Evolutionary conservation across 2,113 vertebrate genomes (phyloP).

Genomic region (Callipepla squamata): DNA sequence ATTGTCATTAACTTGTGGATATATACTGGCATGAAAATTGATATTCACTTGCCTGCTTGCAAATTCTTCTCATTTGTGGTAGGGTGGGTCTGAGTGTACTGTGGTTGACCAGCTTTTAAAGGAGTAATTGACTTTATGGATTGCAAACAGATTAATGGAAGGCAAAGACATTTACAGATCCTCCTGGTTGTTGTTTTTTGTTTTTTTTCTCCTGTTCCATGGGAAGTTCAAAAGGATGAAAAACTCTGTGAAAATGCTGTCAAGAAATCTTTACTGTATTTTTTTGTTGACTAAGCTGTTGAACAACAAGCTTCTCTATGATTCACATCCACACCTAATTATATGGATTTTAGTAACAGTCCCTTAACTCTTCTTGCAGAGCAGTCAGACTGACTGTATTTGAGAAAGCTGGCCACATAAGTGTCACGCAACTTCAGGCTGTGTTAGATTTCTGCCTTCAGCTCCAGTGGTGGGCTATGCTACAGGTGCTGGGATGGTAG

Average conservation of each 20-base stretch:
- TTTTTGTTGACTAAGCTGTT: neutral
- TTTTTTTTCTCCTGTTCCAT: neutral
- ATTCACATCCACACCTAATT: neutral
- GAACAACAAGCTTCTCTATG: neutral
- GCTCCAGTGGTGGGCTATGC: neutral
- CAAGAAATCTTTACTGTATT: neutral
- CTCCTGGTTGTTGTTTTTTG: neutral
- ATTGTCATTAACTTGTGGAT: neutral
- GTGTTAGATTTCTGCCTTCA: neutral
- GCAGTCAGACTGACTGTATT: neutral
- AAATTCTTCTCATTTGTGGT: neutral
- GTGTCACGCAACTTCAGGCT: neutral
- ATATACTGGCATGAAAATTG: neutral
- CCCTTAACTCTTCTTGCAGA: neutral
- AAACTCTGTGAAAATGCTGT: too few species aligned
- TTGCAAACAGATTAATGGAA: neutral
- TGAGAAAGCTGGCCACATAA: neutral
- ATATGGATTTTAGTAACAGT: neutral
- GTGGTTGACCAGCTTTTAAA: neutral
- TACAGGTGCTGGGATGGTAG: neutral
- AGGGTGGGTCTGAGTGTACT: neutral
- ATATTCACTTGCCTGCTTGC: neutral
- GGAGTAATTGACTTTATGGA: neutral
- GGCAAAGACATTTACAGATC: neutral
- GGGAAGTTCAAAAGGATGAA: neutral